phyloP scores from a whole-genome alignment of 92 coral and sea anemone species.

The Meandrina meandrites region DNA sequence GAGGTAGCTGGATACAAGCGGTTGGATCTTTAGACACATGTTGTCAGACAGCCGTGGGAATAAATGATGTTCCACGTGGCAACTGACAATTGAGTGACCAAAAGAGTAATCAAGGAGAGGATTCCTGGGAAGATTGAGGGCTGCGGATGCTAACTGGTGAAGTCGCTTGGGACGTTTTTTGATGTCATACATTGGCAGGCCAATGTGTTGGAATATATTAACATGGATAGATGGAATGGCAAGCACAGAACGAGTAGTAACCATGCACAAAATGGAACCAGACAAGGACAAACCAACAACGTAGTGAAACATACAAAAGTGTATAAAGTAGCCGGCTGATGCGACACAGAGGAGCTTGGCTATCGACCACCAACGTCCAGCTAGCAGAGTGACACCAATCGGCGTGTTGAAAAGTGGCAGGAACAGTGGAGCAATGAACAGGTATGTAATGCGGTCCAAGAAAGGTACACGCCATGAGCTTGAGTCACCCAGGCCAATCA shows the following conservation, averaged over 20 bases:
- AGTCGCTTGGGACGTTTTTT: conserved; percentile 74
- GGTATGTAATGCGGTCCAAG: conserved; percentile 72
- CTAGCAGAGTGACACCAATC: conserved; percentile 59
- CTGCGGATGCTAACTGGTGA: conserved; percentile 78
- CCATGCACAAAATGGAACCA: conserved; percentile 71
- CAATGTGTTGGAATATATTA: conserved; percentile 91
- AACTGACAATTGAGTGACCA: conserved; percentile 80
- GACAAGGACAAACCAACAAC: conserved; percentile 70
- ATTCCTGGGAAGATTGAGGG: conserved; percentile 80
- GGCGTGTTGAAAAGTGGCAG: conserved; percentile 63
- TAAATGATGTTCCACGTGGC: conserved; percentile 92
- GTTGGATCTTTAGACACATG: conserved; percentile 92
- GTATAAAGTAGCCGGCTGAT: conserved; percentile 53
- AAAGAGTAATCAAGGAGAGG: conserved; percentile 86
- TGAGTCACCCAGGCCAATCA: conserved; percentile 89
- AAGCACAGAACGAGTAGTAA: conserved; percentile 62
- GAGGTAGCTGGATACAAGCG: conserved; percentile 80
- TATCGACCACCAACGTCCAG: conserved; percentile 55
- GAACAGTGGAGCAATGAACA: conserved; percentile 80
- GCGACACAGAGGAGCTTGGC: conserved; percentile 38
- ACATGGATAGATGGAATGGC: conserved; percentile 84
- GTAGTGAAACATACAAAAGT: conserved; percentile 65
- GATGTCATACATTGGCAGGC: conserved; percentile 84
- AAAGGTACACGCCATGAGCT: conserved; percentile 87
- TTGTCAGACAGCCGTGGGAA: conserved; percentile 95